Evolutionary conservation across 1,140 invertebrate genomes (phyloP).

Genomic region (Drosophila melanogaster): DNA sequence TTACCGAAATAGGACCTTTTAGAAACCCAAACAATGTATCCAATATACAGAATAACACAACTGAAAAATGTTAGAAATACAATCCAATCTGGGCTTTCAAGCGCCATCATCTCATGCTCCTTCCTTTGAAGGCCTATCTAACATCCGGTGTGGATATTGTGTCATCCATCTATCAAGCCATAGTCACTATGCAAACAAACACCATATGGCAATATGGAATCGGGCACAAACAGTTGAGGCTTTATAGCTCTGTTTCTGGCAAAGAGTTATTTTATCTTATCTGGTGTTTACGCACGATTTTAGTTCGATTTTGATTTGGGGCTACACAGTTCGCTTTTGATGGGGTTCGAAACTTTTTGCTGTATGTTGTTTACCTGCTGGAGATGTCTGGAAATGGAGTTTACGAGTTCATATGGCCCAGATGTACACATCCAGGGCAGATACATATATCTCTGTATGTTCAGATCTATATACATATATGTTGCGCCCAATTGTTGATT

Average conservation of each 20-base stretch:
- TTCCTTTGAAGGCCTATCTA: slow-evolving; percentile 15
- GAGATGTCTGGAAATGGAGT: slow-evolving; percentile 24
- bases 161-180: slow-evolving; percentile 19
- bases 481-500: slow-evolving; percentile 12
- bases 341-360: slow-evolving; percentile 4
- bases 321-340: slow-evolving; percentile 14
- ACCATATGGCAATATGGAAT: slow-evolving; percentile 36
- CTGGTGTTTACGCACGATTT: slow-evolving; percentile 39
- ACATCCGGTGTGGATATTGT: slow-evolving; percentile 26
- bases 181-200: slow-evolving; percentile 33
- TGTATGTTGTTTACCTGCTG: slow-evolving; percentile 39
- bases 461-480: too few species aligned
- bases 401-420: slow-evolving; percentile 42
- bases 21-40: too few species aligned
- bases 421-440: slow-evolving; percentile 23
- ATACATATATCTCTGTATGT: not conserved
- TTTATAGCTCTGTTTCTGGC: slow-evolving; percentile 24
- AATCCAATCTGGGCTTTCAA: not conserved
- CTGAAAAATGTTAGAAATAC: not conserved
- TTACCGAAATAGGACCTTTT: too few species aligned
- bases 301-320: slow-evolving; percentile 49
- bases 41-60: not conserved
- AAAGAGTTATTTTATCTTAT: slow-evolving; percentile 51
- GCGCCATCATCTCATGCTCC: not conserved
- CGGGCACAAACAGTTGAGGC: slow-evolving; percentile 15